Evolutionary conservation across 1,140 invertebrate species (phyloP).

Genomic region (Trypoxylus dichotomus): DNA sequence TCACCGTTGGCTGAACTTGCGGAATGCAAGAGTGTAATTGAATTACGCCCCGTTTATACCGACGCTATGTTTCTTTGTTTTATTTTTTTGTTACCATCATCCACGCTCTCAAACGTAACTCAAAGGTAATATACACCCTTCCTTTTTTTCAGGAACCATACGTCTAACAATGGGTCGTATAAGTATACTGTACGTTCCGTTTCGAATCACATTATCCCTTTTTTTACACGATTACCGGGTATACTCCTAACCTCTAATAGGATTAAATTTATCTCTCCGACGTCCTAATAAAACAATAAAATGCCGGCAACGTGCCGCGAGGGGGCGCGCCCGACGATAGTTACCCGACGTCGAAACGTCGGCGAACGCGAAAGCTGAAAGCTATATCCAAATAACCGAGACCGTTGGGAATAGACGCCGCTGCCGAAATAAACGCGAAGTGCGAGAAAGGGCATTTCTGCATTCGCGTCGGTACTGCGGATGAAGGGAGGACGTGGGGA

Average conservation of each 20-base stretch:
- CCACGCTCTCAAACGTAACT: not conserved
- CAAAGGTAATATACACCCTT: too few species aligned
- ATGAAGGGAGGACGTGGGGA: not conserved
- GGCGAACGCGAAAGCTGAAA: conserved; percentile 12
- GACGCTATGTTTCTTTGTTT: not conserved
- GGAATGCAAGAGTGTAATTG: not conserved
- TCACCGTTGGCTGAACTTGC: not conserved
- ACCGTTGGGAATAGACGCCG: conserved; percentile 13
- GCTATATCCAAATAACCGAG: conserved; percentile 23
- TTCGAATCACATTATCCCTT: conserved; percentile 3
- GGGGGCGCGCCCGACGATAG: not conserved
- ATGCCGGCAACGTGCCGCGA: not conserved
- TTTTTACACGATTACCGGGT: conserved; percentile 17
- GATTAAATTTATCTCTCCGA: conserved; percentile 18
- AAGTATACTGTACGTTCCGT: not conserved
- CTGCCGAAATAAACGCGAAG: not conserved
- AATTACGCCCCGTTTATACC: not conserved
- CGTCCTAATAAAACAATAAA: conserved; percentile 25
- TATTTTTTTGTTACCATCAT: not conserved
- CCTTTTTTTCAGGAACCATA: not conserved
- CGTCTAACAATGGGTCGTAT: not conserved
- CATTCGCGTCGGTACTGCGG: not conserved
- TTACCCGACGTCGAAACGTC: not conserved
- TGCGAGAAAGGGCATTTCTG: conserved; percentile 18
- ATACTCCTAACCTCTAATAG: conserved; percentile 16